phyloP scores from a whole-genome alignment of 2,888 invertebrate species.

The Dicyrtoma fusca region DNA sequence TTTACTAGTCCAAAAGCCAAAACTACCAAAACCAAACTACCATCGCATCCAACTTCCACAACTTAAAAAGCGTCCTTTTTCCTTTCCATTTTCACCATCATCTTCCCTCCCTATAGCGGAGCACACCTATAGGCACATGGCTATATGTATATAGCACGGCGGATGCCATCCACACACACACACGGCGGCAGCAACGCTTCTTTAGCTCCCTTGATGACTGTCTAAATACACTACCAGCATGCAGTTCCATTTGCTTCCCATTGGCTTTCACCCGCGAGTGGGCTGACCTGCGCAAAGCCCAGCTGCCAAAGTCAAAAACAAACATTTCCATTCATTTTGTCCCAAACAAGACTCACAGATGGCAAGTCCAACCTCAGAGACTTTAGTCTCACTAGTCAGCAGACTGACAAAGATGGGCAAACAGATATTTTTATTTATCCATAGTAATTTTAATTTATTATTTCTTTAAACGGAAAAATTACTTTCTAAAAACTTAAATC shows the following conservation, averaged over 20 bases:
- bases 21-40: not conserved
- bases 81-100: not conserved
- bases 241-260: conserved; percentile 11
- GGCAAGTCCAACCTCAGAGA: too few species aligned
- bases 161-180: not conserved
- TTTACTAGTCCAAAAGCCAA: too few species aligned
- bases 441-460: too few species aligned
- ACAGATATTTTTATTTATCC: too few species aligned
- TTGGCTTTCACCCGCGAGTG: conserved; percentile 5
- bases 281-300: conserved; percentile 21
- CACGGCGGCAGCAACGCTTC: not conserved
- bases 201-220: not conserved
- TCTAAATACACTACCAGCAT: not conserved
- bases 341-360: not conserved
- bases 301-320: not conserved
- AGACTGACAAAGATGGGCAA: too few species aligned
- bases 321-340: not conserved
- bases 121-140: too few species aligned
- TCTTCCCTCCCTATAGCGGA: not conserved
- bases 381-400: too few species aligned
- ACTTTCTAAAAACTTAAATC: too few species aligned
- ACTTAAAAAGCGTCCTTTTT: conserved; percentile 21
- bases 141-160: not conserved
- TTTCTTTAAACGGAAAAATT: too few species aligned
- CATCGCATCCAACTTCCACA: not conserved